Conservation (phyloP, 1,140 invertebrate species). For the Littorina saxatilis region DNA sequence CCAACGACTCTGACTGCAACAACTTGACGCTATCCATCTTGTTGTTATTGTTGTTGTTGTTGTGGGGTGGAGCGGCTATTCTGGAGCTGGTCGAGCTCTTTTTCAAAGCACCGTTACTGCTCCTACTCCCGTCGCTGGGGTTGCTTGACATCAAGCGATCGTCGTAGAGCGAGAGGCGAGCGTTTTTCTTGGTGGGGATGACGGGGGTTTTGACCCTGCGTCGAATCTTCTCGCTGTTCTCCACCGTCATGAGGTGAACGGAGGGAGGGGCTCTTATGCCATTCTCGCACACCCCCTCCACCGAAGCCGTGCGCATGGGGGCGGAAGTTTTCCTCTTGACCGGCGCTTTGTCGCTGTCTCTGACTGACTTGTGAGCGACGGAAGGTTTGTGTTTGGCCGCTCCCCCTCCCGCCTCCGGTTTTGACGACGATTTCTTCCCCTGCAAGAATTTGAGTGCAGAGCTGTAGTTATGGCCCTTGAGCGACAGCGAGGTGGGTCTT, state of each 20-base stretch:
- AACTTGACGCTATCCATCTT: too few species aligned
- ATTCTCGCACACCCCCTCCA: constrained; percentile 1
- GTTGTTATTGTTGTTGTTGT: constrained; percentile 1
- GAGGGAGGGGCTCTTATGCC: constrained; percentile 24
- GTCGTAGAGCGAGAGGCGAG: constrained; percentile 88
- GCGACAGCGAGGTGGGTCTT: constrained; percentile 66
- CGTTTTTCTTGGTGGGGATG: constrained; percentile 79
- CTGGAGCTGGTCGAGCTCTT: constrained; percentile 20
- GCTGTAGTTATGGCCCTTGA: constrained; percentile 66
- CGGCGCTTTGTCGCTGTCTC: neutral
- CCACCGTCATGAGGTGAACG: constrained; percentile 67
- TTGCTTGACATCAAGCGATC: constrained; percentile 85
- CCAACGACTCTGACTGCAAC: too few species aligned
- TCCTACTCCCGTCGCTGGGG: neutral
- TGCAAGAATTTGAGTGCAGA: neutral
- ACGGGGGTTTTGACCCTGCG: constrained; percentile 89
- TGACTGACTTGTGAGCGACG: neutral
- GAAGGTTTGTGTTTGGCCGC: neutral
- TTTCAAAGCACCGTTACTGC: neutral
- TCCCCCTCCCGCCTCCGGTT: neutral
- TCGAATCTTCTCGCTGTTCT: constrained; percentile 80
- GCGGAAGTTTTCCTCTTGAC: too few species aligned
- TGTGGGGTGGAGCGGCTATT: neutral
- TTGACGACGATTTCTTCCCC: constrained; percentile 6
- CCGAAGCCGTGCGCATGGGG: neutral